phyloP scores from a whole-genome alignment of 1,140 invertebrate species.

The Drosophila pruinosa region DNA sequence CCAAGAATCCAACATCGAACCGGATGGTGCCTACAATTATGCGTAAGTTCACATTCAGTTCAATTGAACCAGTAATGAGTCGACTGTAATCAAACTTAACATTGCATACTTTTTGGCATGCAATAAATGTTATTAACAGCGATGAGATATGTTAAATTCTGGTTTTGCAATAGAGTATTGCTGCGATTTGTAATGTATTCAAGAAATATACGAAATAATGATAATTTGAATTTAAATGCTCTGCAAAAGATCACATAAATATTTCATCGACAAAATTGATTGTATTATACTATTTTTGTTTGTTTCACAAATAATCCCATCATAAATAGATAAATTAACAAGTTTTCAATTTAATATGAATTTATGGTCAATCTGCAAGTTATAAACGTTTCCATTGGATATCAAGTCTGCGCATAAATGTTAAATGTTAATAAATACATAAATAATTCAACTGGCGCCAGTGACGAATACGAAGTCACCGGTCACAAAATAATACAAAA shows the following conservation, averaged over 20 bases:
- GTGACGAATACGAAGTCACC: constrained; percentile 20
- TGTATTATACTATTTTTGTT: background rate
- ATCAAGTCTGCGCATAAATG: constrained; percentile 44
- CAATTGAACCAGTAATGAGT: constrained; percentile 14
- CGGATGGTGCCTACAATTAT: constrained; percentile 87
- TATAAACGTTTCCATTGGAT: constrained; percentile 18
- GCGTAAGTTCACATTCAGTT: constrained; percentile 63
- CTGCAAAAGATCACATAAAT: background rate
- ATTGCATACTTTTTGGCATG: constrained; percentile 46
- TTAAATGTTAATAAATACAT: constrained; percentile 57
- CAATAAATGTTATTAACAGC: background rate
- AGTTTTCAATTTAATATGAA: constrained; percentile 23
- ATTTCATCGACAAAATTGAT: background rate
- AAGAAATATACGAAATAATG: background rate
- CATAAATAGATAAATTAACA: constrained; percentile 26
- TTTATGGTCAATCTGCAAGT: constrained; percentile 45
- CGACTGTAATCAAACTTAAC: background rate
- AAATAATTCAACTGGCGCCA: constrained; percentile 51
- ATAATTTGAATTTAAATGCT: background rate
- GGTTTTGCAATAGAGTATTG: background rate
- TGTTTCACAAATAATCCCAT: constrained; percentile 13
- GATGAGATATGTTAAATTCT: background rate
- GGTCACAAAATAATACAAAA: constrained; percentile 2
- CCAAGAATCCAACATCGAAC: constrained; percentile 87
- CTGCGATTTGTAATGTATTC: background rate